phyloP scores from a whole-genome alignment of 2,888 invertebrate species.

The Netelia virgata region DNA sequence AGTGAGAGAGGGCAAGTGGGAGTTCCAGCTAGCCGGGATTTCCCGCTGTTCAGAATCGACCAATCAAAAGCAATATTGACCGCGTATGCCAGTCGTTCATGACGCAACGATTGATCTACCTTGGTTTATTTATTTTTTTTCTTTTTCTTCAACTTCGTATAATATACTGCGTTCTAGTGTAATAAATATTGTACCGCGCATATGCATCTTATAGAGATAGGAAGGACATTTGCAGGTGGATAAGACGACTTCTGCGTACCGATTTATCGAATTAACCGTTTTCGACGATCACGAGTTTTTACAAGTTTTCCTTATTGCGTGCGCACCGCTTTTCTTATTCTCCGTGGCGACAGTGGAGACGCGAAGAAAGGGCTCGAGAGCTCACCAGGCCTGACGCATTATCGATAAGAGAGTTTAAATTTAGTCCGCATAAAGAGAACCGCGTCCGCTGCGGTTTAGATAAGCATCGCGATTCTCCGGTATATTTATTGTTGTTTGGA shows the following conservation, averaged over 20 bases:
- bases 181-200: constrained; percentile 22
- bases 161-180: constrained; percentile 37
- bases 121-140: constrained; percentile 3
- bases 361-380: neutral
- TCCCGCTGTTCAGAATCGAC: constrained; percentile 77
- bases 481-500: neutral
- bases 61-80: constrained; percentile 70
- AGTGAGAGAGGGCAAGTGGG: constrained; percentile 65
- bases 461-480: neutral
- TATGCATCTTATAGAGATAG: neutral
- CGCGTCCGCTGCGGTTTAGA: neutral
- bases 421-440: constrained; percentile 1
- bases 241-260: neutral
- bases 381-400: constrained; percentile 31
- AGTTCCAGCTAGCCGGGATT: constrained; percentile 78
- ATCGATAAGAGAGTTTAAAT: constrained; percentile 52
- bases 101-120: constrained; percentile 61
- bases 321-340: constrained; percentile 7
- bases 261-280: constrained; percentile 17
- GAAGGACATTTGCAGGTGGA: constrained; percentile 35
- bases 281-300: constrained; percentile 30
- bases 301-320: constrained; percentile 42
- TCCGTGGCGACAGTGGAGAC: neutral
- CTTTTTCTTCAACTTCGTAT: constrained; percentile 7
- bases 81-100: constrained; percentile 31